Base-by-base conservation (phyloP, 2,113 vertebrate species). In the Sinosuthora webbiana region DNA sequence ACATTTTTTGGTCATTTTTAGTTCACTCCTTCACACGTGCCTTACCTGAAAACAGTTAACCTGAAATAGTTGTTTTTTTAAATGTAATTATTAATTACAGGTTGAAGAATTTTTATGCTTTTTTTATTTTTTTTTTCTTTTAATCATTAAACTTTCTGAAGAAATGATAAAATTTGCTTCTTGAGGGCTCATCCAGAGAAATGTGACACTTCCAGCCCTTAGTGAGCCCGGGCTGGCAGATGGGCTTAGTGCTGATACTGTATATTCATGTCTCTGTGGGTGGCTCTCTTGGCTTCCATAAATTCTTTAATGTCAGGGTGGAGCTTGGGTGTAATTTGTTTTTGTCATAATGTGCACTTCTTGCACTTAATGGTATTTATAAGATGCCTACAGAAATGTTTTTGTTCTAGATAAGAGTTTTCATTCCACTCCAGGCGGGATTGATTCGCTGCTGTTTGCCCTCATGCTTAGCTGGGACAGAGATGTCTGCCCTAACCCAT, bases 251-350 rank as follows among this genome's bases (percentile, higher is more conserved):
- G 92, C 78, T 94, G 93, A 92, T 94, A 31, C 65, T 86, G 81
- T 59, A 42, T 83, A 47, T 90, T 94, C 65, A 60, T 89, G 84
- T 57, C 87, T 95, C 83, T 95, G 83, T 96, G 95, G 94, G 89
- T 95, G 94, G 93, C 94, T 96, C 74, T 88, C 87, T 90, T 93
- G 95, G 95, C 95, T 96, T 80, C 67, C 83, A 60, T 68, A 93
- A 96, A 97, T 95, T 96, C 89, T 92, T 97, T 95, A 95, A 96
- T 94, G 93, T 89, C 83, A 94, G 96, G 95, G 94, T 97, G 96
- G 93, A 97, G 91, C 91, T 82, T 82, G 91, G 91, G 95, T 96
- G 94, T 95, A 93, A 94, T 91, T 97, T 94, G 81, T 95, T 96
- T 96, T 96, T 96, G 92, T 97, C 76, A 31, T 92, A 96, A 95